These are phyloP conservation scores for Clivina fossor DNA, from an alignment of 2,888 invertebrate genomes.

Conservation along the genomic window DNA sequence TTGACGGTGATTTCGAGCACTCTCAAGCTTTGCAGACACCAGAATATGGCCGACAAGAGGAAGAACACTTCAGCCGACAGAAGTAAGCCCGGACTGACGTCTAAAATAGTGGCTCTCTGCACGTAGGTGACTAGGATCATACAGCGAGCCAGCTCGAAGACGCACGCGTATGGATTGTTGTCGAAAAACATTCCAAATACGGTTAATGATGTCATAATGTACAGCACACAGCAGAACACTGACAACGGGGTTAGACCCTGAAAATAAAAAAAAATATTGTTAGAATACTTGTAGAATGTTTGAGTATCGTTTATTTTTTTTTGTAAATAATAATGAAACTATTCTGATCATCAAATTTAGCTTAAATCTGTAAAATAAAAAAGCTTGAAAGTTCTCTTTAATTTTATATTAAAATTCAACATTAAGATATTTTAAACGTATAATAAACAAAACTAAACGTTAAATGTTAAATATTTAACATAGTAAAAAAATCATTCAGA, in stretches of 20 bases:
- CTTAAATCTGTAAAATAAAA: too few relatives aligned
- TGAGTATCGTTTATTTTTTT: too few relatives aligned
- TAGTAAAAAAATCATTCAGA: too few relatives aligned
- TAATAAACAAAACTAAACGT: too few relatives aligned
- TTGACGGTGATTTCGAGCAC: conserved; percentile 59
- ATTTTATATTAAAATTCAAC: too few relatives aligned
- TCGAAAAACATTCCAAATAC: conserved; percentile 74
- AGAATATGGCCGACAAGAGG: conserved; percentile 62
- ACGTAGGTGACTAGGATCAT: conserved; percentile 58
- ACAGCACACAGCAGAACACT: conserved; percentile 61
- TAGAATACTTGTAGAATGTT: too few relatives aligned
- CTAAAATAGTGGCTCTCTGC: conserved; percentile 52
- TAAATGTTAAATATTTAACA: too few relatives aligned
- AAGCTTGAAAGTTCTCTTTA: too few relatives aligned
- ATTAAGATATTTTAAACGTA: too few relatives aligned
- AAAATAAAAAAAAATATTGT: conserved; percentile 49
- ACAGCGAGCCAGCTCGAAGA: conserved; percentile 68
- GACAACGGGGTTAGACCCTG: conserved; percentile 65
- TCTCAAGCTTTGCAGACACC: conserved; percentile 63
- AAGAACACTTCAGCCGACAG: conserved; percentile 61
- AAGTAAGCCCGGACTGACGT: conserved; percentile 51
- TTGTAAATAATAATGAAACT: too few relatives aligned
- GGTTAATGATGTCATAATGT: conserved; percentile 68
- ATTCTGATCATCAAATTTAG: too few relatives aligned
- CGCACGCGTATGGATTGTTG: conserved; percentile 61